phyloP scores from a whole-genome alignment of 2,113 vertebrate species.

The Bos javanicus region DNA sequence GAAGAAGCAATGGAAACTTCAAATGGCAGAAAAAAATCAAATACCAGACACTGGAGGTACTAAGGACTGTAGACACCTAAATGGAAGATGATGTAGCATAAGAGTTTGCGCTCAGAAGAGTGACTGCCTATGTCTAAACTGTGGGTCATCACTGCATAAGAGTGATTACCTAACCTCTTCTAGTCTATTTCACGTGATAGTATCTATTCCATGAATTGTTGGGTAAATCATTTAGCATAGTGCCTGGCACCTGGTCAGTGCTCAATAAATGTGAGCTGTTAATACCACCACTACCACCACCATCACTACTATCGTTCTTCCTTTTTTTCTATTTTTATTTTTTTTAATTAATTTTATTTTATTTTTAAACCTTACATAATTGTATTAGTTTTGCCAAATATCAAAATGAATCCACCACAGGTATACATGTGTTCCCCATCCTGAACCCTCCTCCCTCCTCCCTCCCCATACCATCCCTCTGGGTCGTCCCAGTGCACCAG shows the following conservation, averaged over 20 bases:
- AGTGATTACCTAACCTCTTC: neutral
- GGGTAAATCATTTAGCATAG: neutral
- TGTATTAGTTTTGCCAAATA: too few species aligned
- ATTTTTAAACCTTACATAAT: too few species aligned
- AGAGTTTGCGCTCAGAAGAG: neutral
- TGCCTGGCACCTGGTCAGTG: neutral
- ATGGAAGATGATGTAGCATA: neutral
- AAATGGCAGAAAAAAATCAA: conserved; percentile 59
- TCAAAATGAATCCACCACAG: too few species aligned
- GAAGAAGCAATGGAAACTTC: conserved; percentile 55
- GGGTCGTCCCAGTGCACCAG: too few species aligned
- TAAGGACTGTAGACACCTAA: neutral
- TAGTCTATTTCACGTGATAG: neutral
- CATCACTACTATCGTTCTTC: neutral
- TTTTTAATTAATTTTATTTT: too few species aligned
- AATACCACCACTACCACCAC: neutral
- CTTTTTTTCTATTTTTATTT: neutral
- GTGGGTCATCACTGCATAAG: neutral
- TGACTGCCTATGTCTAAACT: neutral
- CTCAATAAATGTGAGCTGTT: neutral
- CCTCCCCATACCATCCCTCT: too few species aligned
- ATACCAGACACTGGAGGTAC: conserved; percentile 25
- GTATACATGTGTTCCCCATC: too few species aligned
- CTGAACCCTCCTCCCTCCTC: too few species aligned
- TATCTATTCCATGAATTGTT: neutral